Base-by-base conservation (phyloP, 2,888 invertebrate species). In the Linnaemya vulpina region DNA sequence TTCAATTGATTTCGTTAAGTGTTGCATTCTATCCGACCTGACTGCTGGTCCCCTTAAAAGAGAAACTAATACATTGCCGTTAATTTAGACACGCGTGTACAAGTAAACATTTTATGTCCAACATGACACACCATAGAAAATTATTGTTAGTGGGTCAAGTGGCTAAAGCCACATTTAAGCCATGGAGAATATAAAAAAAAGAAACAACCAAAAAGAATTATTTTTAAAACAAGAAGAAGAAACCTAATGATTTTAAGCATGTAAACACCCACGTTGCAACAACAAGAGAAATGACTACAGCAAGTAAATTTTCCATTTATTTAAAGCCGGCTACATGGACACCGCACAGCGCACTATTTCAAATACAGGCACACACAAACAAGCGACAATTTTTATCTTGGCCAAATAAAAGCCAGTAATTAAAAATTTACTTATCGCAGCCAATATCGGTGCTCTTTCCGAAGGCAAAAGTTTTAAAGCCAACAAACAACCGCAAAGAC, bases 81-180 rank as follows among this genome's bases (percentile, higher is more conserved):
- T 65, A 38, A 55, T 13, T 30, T 11, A 65, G 65, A 0, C 46
- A 17, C 17, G 3, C 38, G 11, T 73, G 58, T 73, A 15, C 35
- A n/a, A 40, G 46, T 2, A 53, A 13, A 25, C 43, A 63, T 25
- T 55, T 7, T 17, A 53, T 46, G 46, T 40, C 53, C n/a, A 53
- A 58, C 55, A 67, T 80, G 80, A 77, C 80, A 77, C 76, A 77
- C 43, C 15, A 15, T n/a, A 46, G 62, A 53, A 73, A 80, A 60
- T 84, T 80, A 77, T 73, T 73, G 73, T 80, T 84, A 77, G 80
- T 84, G 76, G 84, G 84, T 84, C 84, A 84, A 84, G 80, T 77
- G 77, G 68, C 68, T 20, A 73, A 68, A 73, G 77, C 67, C 60
- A 43, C 43, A 68, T 68, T 55, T 55, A 80, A 76, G 76, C 40